Evolutionary conservation across 2,888 invertebrate species (phyloP).

Genomic region (Electrophaes corylata): DNA sequence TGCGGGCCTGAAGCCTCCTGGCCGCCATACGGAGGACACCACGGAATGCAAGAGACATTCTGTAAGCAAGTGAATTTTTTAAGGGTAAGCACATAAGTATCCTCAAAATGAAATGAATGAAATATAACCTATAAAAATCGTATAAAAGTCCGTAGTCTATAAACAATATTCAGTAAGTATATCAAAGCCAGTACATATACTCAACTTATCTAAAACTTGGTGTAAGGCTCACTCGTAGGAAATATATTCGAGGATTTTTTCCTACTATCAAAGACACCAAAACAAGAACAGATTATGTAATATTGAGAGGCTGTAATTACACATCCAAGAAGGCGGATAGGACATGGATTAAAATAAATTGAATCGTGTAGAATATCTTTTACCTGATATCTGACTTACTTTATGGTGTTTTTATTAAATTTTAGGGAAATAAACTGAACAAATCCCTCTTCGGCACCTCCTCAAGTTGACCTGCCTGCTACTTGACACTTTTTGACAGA

Average conservation of each 20-base stretch:
- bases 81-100: neutral
- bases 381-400: constrained; percentile 35
- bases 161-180: too few species aligned
- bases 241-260: neutral
- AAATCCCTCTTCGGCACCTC: constrained; percentile 27
- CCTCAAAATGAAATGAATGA: neutral
- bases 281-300: constrained; percentile 62
- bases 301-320: constrained; percentile 32
- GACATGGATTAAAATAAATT: neutral
- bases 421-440: constrained; percentile 10
- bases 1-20: constrained; percentile 82
- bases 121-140: constrained; percentile 43
- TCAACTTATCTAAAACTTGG: too few species aligned
- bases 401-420: constrained; percentile 17
- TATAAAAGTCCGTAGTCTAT: too few species aligned
- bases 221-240: neutral
- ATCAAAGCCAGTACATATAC: neutral
- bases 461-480: constrained; percentile 19
- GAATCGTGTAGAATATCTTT: neutral
- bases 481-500: neutral
- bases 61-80: constrained; percentile 34
- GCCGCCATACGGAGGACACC: constrained; percentile 69
- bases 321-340: neutral
- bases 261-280: constrained; percentile 30
- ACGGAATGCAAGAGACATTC: constrained; percentile 84